Percentiles rank a stretch among this genome's conserved stretches.
phyloP scores from a whole-genome alignment of 2,797 vertebrate species.

The Threskiornis aethiopicus region DNA sequence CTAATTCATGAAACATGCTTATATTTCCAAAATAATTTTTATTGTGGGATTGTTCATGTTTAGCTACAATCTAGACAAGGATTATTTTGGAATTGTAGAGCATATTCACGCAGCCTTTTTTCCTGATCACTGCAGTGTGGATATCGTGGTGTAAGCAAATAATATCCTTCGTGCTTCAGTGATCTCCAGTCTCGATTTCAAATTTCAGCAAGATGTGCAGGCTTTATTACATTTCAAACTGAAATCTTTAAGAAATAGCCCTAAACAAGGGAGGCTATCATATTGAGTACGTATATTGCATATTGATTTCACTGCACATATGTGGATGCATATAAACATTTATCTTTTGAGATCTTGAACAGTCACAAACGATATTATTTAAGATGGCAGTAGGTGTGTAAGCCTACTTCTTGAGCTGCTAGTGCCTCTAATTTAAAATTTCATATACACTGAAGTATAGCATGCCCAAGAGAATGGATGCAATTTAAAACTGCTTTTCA shows the following conservation, averaged over 20 bases:
- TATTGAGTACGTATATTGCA: background rate
- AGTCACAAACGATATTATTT: background rate
- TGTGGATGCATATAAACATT: background rate
- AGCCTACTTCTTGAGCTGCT: background rate
- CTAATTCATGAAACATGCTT: background rate
- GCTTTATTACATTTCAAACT: slow-evolving; percentile 27
- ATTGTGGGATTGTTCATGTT: background rate
- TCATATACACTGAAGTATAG: background rate
- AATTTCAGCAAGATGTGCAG: slow-evolving; percentile 37
- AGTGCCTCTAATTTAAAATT: background rate
- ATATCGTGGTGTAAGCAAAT: slow-evolving; percentile 59
- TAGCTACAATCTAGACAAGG: background rate
- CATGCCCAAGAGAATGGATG: background rate
- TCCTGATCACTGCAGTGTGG: slow-evolving; percentile 33
- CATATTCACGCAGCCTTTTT: slow-evolving; percentile 6
- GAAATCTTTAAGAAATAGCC: background rate
- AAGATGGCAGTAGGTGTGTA: background rate
- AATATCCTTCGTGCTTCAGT: slow-evolving; percentile 37
- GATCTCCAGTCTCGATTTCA: slow-evolving; percentile 19
- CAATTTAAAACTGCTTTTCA: background rate
- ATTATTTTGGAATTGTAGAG: slow-evolving; percentile 25
- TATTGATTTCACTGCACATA: background rate
- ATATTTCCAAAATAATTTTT: background rate
- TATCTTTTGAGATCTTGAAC: background rate
- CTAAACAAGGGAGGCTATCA: background rate